Conservation (phyloP, 1,140 invertebrate species). For the Drosophila sturtevanti region DNA sequence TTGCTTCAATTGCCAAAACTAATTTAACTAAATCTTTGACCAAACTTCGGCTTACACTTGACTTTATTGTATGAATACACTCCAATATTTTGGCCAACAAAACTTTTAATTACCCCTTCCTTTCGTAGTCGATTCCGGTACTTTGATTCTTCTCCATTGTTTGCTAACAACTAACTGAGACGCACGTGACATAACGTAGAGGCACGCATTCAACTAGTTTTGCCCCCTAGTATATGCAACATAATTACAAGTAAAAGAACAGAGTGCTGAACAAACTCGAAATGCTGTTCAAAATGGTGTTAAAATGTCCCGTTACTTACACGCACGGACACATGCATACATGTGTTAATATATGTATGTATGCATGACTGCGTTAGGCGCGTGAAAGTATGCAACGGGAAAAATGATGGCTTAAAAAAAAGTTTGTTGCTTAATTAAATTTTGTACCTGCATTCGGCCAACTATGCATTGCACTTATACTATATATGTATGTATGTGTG, state of each 20-base stretch:
- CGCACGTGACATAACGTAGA: not conserved
- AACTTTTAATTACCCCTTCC: not conserved
- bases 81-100: not conserved
- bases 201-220: constrained; percentile 9
- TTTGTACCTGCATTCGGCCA: constrained; percentile 13
- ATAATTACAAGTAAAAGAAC: constrained; percentile 14
- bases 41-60: no score
- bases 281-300: constrained; percentile 8
- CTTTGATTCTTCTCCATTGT: not conserved
- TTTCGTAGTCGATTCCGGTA: not conserved
- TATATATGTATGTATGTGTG: not conserved
- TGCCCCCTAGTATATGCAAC: not conserved
- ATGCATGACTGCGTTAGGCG: constrained; percentile 16
- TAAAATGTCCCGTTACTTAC: not conserved
- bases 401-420: constrained; percentile 5
- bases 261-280: not conserved
- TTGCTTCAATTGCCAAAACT: no score
- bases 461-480: not conserved
- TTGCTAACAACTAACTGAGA: not conserved
- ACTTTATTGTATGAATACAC: no score
- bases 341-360: not conserved
- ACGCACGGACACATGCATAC: constrained; percentile 7
- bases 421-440: constrained; percentile 24
- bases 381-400: constrained; percentile 40
- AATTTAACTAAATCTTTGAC: no score